Evolutionary conservation across 1,140 invertebrate genomes (phyloP).

Genomic region (Amyelois transitella): DNA sequence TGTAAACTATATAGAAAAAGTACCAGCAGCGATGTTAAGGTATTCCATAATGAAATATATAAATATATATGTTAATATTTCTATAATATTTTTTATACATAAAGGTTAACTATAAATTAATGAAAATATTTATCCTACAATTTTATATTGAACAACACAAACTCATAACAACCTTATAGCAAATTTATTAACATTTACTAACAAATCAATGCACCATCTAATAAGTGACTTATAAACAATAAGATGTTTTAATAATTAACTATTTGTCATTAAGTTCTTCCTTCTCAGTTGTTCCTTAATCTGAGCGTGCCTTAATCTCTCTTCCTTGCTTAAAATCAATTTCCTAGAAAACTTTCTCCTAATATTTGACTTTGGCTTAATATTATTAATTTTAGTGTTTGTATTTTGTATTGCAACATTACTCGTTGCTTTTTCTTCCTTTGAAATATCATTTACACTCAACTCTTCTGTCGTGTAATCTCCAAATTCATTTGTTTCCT

Average conservation of each 20-base stretch:
- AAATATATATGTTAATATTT: too few species aligned
- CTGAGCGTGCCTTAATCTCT: neutral
- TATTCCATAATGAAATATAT: too few species aligned
- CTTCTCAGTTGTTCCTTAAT: neutral
- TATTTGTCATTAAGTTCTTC: neutral
- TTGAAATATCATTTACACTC: neutral
- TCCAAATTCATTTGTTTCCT: constrained; percentile 36
- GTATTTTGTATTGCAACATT: neutral
- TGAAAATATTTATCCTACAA: too few species aligned
- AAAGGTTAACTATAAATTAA: too few species aligned
- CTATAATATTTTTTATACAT: too few species aligned
- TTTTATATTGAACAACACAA: too few species aligned
- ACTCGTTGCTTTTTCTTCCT: neutral
- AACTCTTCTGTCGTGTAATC: constrained; percentile 17
- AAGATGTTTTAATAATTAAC: neutral
- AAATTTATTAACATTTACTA: too few species aligned
- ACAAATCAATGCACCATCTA: too few species aligned
- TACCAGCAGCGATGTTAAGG: too few species aligned
- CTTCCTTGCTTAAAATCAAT: neutral
- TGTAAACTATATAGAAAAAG: too few species aligned
- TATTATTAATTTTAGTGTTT: neutral
- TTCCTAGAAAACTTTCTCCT: neutral
- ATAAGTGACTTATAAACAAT: too few species aligned
- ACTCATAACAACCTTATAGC: too few species aligned
- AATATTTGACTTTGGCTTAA: neutral